Evolutionary conservation across 2,888 invertebrate genomes (phyloP).

Genomic region (Amphipoea oculea): DNA sequence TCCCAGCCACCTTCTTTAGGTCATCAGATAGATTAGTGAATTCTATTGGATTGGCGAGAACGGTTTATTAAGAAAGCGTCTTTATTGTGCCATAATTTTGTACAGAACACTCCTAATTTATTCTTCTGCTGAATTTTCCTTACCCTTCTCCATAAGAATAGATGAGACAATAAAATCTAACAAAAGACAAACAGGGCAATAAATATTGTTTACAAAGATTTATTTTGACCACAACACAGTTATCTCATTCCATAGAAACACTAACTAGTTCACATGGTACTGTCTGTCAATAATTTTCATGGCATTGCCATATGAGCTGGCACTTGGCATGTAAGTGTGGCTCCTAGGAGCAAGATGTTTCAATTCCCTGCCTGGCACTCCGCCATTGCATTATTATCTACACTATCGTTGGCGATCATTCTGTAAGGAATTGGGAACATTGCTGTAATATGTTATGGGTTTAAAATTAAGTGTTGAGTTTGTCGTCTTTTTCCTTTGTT

Average conservation of each 20-base stretch:
- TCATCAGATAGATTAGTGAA: too few species aligned
- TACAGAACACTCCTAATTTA: not conserved
- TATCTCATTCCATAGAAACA: conserved; percentile 1
- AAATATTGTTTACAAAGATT: conserved; percentile 21
- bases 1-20: too few species aligned
- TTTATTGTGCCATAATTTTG: not conserved
- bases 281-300: conserved; percentile 46
- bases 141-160: not conserved
- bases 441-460: conserved; percentile 3
- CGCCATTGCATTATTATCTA: conserved; percentile 58
- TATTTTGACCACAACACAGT: not conserved
- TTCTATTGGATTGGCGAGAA: not conserved
- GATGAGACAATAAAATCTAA: not conserved
- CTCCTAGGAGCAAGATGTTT: conserved; percentile 50
- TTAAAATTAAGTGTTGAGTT: not conserved
- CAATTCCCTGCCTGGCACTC: conserved; percentile 52
- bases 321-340: conserved; percentile 34
- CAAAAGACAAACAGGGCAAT: conserved; percentile 21
- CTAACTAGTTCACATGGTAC: conserved; percentile 33
- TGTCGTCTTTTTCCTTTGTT: not conserved
- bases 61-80: not conserved
- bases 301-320: conserved; percentile 39
- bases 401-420: conserved; percentile 28
- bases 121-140: not conserved
- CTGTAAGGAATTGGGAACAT: conserved; percentile 19